Base-by-base conservation (phyloP, 2,888 invertebrate species). In the Cephonodes hylas region DNA sequence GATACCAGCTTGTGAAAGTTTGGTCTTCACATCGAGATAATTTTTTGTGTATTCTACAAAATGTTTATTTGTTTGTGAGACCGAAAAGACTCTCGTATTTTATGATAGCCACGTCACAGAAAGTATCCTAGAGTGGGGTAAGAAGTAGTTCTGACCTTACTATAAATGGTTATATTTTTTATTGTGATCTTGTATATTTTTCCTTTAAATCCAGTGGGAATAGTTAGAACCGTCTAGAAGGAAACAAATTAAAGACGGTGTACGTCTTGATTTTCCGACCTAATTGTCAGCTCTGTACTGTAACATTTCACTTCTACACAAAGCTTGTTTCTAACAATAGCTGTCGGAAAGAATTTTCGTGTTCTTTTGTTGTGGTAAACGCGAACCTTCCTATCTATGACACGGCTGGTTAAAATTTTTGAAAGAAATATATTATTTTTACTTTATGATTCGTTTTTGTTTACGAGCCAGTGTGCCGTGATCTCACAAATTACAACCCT, bases 201-300 rank as follows among this genome's bases (percentile, higher is more conserved):
- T 8, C 10, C 18, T 10, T 5, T 27, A 31, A 53, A 25, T 53
- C 15, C 2, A 53, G 48, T 27, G 6, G 25, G n/a, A 23, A 48
- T 13, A 7, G n/a, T 23, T 25, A n/a, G 25, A 48, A n/a, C n/a
- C 13, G 3, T 15, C 22, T 22, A 48, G 13, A 3, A 25, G 15
- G 27, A 27, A 53, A 18, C 27, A 27, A 18, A 53, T 53, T 53
- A 53, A 18, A 53, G n/a, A 53, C 27, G n/a, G 1, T 15, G 53
- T 53, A 31, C 27, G 27, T 53, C 53, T 53, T 53, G 53, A 53
- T 53, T 53, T 53, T 53, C 31, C 53, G 18, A 53, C 27, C 53
- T 53, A 53, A 53, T 53, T 53, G 53, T 53, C 31, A 27, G 48
- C 27, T 53, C 4, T 27, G 27, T 25, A 5, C 7, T 53, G 27